A percentile compares a stretch with the other conserved stretches of the same genome.
Evolutionary conservation across 2,113 vertebrate species (phyloP).

Genomic region (Poecile atricapillus): DNA sequence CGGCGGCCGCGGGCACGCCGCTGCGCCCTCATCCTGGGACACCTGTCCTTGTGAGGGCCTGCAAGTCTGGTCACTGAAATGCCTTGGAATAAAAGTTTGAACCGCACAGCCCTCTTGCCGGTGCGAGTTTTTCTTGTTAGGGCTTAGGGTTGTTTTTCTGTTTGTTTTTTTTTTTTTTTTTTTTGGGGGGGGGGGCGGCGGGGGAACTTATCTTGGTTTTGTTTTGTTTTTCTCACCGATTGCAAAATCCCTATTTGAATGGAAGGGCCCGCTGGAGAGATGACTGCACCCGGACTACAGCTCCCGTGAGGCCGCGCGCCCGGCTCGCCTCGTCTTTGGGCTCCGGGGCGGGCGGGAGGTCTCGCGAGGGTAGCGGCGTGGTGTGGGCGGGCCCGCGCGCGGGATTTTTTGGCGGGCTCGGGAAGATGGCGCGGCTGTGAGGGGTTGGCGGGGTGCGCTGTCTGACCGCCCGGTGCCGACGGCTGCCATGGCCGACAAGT

Average conservation of each 20-base stretch:
- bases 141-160: not conserved
- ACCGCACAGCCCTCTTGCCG: not conserved
- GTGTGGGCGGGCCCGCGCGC: not conserved
- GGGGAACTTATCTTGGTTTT: no score
- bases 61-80: constrained; percentile 3
- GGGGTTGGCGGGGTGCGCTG: fast-evolving
- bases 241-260: not conserved
- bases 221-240: no score
- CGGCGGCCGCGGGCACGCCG: not conserved
- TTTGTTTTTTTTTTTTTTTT: no score
- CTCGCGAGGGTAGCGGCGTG: not conserved
- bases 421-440: fast-evolving
- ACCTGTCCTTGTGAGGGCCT: not conserved
- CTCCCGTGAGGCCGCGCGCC: not conserved
- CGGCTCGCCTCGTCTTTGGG: fast-evolving
- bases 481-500: fast-evolving
- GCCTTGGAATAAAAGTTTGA: constrained; percentile 47
- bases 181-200: no score
- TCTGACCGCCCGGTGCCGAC: fast-evolving
- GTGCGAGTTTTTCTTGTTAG: not conserved
- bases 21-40: not conserved
- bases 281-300: fast-evolving
- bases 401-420: not conserved
- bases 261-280: fast-evolving
- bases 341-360: fast-evolving